Base-by-base conservation (phyloP, 2,797 vertebrate species). In the Heterohyrax brucei region DNA sequence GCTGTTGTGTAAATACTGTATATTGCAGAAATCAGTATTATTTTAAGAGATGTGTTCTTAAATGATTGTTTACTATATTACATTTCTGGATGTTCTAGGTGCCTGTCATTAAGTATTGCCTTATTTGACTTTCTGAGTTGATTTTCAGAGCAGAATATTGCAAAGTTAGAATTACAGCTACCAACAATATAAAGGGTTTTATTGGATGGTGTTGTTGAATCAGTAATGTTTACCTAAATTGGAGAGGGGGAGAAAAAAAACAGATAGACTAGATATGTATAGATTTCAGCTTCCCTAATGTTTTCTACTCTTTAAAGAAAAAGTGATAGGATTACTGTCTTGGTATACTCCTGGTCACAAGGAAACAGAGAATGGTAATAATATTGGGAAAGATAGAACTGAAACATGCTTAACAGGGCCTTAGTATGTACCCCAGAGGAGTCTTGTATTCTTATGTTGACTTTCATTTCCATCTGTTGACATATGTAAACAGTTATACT, bases 1-100 rank as follows among this genome's bases (percentile, higher is more conserved):
- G 98, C 98, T 97, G 95, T 98, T 95, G 91, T 99, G 99, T 99
- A 99, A 98, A 99, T 99, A 98, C 97, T 99, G 98, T 98, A 98
- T 98, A 98, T 97, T 99, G 98, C 97, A 98, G 98, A 98, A 98
- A 97, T 98, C 97, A 98, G 99, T 98, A 98, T 99, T 99, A 98
- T 98, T 98, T 97, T 98, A 97, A 97, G 97, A 98, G 97, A 96
- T 95, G 91, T 98, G 97, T 97, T 96, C 95, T 98, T 96, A 95
- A 93, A 97, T 96, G 83, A 94, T 98, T 98, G 98, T 98, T 98
- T 96, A 97, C 97, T 98, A 82, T 91, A 87, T 97, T 96, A 93
- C 96, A 80, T 96, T 97, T 98, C 97, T 89, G 97, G 97, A 97
- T 97, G 84, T 87, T 95, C 94, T 95, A 75, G 97, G 97, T 98